Percentiles rank a stretch among this genome's conserved stretches.
phyloP scores from a whole-genome alignment of 2,113 vertebrate species.

The Heloderma charlesbogerti region DNA sequence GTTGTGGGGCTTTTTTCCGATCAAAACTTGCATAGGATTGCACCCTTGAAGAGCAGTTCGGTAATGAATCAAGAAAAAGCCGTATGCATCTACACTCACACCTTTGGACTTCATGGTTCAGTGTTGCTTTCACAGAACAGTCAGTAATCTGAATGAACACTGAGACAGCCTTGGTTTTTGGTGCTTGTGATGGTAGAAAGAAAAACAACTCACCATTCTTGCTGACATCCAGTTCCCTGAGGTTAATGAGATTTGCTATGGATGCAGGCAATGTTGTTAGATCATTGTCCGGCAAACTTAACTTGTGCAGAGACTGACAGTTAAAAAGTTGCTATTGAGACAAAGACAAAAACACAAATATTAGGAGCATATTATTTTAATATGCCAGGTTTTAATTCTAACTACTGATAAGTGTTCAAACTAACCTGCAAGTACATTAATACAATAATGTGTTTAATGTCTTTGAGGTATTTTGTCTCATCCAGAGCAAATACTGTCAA shows the following conservation, averaged over 20 bases:
- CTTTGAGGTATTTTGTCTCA: neutral
- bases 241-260: constrained; percentile 98
- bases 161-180: constrained; percentile 31
- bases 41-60: neutral
- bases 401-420: neutral
- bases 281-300: constrained; percentile 99
- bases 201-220: constrained; percentile 93
- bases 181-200: constrained; percentile 7
- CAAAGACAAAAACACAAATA: constrained; percentile 60
- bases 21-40: neutral
- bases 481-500: neutral
- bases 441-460: neutral
- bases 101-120: neutral
- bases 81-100: neutral
- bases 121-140: constrained; percentile 41
- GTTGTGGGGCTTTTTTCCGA: too few relatives aligned
- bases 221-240: constrained; percentile 99
- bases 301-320: constrained; percentile 94
- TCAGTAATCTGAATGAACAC: constrained; percentile 22
- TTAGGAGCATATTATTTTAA: constrained; percentile 48
- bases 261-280: constrained; percentile 92
- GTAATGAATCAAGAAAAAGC: neutral
- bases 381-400: neutral
- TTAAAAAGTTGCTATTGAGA: constrained; percentile 97
- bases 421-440: neutral